A percentile compares a stretch with the other conserved stretches of the same genome.
phyloP scores from a whole-genome alignment of 1,140 invertebrate species.

The Heliconius melpomene region DNA sequence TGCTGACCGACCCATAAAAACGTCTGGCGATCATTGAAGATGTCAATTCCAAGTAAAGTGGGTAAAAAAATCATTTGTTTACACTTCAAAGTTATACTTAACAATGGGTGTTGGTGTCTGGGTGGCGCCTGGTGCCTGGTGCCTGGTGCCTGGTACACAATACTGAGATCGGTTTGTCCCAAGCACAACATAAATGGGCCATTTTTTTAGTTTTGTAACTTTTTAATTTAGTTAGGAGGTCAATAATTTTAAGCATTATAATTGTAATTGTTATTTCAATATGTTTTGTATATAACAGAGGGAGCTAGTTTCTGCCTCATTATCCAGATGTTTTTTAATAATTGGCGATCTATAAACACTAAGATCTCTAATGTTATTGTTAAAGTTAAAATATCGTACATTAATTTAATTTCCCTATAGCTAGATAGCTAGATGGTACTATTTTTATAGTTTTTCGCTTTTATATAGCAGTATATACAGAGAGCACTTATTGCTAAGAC shows the following conservation, averaged over 20 bases:
- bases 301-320: too few relatives aligned
- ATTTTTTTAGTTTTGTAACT: neutral
- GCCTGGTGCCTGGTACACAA: neutral
- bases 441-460: too few relatives aligned
- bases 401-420: too few relatives aligned
- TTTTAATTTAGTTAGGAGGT: neutral
- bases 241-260: neutral
- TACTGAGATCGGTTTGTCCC: neutral
- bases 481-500: too few relatives aligned
- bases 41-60: conserved; percentile 40
- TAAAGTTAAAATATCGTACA: too few relatives aligned
- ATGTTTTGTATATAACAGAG: too few relatives aligned
- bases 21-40: conserved; percentile 25
- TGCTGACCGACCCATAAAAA: neutral
- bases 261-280: neutral
- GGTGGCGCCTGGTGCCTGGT: neutral
- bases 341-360: too few relatives aligned
- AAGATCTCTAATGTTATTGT: too few relatives aligned
- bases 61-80: conserved; percentile 36
- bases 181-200: neutral
- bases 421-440: too few relatives aligned
- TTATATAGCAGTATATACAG: too few relatives aligned
- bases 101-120: conserved; percentile 13
- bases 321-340: too few relatives aligned
- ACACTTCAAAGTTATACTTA: conserved; percentile 28